Conservation (phyloP, 2,797 vertebrate genomes). For the Coracias cyanogaster region DNA sequence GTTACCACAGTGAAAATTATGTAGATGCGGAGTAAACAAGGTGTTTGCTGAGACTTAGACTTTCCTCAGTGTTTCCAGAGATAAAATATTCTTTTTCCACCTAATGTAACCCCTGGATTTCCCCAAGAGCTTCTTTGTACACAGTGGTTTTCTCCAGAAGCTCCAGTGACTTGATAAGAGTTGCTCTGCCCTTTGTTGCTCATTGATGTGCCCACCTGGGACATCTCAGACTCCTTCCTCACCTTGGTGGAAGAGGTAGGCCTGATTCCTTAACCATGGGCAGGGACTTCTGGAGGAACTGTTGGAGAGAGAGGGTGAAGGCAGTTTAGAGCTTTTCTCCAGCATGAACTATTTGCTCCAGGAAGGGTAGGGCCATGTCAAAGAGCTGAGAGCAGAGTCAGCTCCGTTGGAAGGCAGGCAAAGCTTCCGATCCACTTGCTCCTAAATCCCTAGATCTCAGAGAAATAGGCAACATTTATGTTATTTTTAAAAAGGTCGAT, state of each 20-base stretch:
- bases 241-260: not conserved
- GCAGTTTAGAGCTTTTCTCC: not conserved
- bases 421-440: not conserved
- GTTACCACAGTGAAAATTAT: not conserved
- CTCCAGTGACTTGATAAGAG: not conserved
- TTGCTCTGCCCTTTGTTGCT: not conserved
- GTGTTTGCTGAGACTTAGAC: not conserved
- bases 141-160: not conserved
- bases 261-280: rapidly evolving
- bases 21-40: not conserved
- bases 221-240: not conserved
- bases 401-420: not conserved
- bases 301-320: not conserved
- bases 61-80: not conserved
- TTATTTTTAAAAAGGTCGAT: not conserved
- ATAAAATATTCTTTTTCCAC: not conserved
- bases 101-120: not conserved
- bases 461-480: not conserved
- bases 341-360: not conserved
- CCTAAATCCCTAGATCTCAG: not conserved
- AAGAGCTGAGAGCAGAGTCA: not conserved
- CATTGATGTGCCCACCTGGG: not conserved
- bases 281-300: not conserved
- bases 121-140: not conserved
- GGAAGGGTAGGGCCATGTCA: not conserved